These are phyloP conservation scores for Aphidius gifuensis DNA, from an alignment of 1,140 invertebrate species.

Conservation along the genomic window DNA sequence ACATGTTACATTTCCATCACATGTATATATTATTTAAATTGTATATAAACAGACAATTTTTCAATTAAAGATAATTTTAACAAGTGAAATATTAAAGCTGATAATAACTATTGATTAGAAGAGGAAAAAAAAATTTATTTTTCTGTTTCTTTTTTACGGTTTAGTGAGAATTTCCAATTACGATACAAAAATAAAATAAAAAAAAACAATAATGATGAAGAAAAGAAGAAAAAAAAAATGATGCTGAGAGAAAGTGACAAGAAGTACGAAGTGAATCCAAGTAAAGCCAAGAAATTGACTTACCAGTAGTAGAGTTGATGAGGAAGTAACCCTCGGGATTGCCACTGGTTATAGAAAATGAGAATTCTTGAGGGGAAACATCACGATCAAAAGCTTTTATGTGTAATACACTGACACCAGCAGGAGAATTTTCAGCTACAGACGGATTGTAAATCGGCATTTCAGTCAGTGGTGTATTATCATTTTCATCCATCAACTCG, in stretches of 20 bases:
- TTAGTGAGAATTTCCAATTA: too few species aligned
- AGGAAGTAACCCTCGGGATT: slow-evolving; percentile 88
- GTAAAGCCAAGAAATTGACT: slow-evolving; percentile 34
- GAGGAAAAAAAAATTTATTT: too few species aligned
- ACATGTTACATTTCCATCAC: not conserved
- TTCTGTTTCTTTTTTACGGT: too few species aligned
- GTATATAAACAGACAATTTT: too few species aligned
- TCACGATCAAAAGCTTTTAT: slow-evolving; percentile 81
- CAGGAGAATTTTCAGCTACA: slow-evolving; percentile 79
- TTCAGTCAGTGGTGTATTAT: slow-evolving; percentile 85
- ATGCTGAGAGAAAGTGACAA: too few species aligned
- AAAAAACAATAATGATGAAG: not conserved
- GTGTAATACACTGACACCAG: slow-evolving; percentile 70
- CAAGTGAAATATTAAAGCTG: not conserved
- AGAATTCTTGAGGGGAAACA: slow-evolving; percentile 64
- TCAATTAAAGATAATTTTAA: too few species aligned
- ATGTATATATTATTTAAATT: not conserved
- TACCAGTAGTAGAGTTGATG: slow-evolving; percentile 82
- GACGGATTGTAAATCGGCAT: slow-evolving; percentile 81
- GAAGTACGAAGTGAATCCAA: not conserved
- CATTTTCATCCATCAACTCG: slow-evolving; percentile 86
- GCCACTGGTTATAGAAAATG: slow-evolving; percentile 81
- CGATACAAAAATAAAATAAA: not conserved
- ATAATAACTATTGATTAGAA: too few species aligned
- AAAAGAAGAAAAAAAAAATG: too few species aligned